Conservation (phyloP, 2,888 invertebrate genomes). For the Callinectes sapidus region DNA sequence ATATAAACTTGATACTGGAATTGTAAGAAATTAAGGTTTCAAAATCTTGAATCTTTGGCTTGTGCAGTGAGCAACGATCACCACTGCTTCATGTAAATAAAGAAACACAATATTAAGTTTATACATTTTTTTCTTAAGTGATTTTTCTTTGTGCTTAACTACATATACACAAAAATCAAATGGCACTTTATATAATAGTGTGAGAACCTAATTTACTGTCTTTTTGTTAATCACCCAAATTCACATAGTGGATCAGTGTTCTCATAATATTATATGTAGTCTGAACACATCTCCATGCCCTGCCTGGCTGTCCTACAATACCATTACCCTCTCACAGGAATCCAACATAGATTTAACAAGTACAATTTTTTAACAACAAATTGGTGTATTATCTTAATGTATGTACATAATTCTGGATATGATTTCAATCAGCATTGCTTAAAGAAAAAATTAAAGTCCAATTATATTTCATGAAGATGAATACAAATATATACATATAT, state of each 20-base stretch:
- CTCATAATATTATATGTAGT: neutral
- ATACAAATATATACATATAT: neutral
- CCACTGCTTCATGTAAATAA: constrained; percentile 18
- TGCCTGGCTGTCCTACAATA: neutral
- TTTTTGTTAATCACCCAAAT: neutral
- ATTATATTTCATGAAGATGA: neutral
- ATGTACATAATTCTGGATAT: neutral
- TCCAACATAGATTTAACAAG: neutral
- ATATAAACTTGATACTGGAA: neutral
- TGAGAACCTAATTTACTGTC: neutral
- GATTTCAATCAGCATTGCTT: neutral
- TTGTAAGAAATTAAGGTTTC: neutral
- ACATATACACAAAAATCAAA: neutral
- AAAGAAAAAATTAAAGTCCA: neutral
- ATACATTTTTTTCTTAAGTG: constrained; percentile 7
- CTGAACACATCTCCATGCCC: neutral
- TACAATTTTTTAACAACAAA: neutral
- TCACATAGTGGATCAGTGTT: neutral
- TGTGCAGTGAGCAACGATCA: neutral
- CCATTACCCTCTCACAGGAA: neutral
- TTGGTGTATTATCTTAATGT: neutral
- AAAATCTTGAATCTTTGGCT: constrained; percentile 10
- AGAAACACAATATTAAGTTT: neutral
- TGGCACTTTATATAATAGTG: neutral
- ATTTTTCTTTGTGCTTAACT: neutral